Evolutionary conservation across 2,888 invertebrate species (phyloP).

Genomic region (Schrankia costaestrigalis): DNA sequence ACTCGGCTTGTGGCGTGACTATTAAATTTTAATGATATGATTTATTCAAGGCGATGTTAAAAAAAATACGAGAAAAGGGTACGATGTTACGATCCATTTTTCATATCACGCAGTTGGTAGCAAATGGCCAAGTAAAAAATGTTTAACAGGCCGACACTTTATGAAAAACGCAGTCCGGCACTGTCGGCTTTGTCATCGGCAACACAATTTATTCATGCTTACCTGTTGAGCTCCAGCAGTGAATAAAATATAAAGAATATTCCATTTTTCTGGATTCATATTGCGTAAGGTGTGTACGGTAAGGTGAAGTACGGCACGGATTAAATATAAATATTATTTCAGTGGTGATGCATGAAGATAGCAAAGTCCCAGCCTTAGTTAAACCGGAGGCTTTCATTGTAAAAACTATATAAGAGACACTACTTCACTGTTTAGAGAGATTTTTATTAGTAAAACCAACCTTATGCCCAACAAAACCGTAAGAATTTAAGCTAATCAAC

Average conservation of each 20-base stretch:
- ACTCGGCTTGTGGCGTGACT: slow-evolving; percentile 72
- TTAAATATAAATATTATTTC: no score
- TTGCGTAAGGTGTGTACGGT: slow-evolving; percentile 62
- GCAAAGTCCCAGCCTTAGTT: no score
- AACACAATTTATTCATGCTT: slow-evolving; percentile 72
- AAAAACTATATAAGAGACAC: no score
- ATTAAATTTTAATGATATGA: slow-evolving; percentile 81
- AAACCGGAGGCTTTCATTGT: no score
- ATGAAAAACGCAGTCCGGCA: slow-evolving; percentile 73
- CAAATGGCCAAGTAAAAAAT: slow-evolving; percentile 80
- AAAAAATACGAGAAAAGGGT: slow-evolving; percentile 76
- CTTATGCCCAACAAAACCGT: no score
- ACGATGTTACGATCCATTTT: slow-evolving; percentile 79
- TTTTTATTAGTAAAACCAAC: no score
- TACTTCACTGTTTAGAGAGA: no score
- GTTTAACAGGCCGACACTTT: slow-evolving; percentile 78
- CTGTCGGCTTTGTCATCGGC: slow-evolving; percentile 75
- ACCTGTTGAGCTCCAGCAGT: slow-evolving; percentile 74
- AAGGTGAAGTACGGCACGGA: slow-evolving; percentile 41
- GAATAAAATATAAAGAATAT: slow-evolving; percentile 76
- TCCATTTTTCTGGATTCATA: slow-evolving; percentile 75
- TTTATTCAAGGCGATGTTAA: slow-evolving; percentile 67
- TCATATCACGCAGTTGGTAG: slow-evolving; percentile 81
- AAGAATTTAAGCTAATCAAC: no score
- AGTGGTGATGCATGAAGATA: no score